These are phyloP conservation scores for Ictidomys tridecemlineatus DNA, from an alignment of 2,113 vertebrate species.

Conservation along the genomic window DNA sequence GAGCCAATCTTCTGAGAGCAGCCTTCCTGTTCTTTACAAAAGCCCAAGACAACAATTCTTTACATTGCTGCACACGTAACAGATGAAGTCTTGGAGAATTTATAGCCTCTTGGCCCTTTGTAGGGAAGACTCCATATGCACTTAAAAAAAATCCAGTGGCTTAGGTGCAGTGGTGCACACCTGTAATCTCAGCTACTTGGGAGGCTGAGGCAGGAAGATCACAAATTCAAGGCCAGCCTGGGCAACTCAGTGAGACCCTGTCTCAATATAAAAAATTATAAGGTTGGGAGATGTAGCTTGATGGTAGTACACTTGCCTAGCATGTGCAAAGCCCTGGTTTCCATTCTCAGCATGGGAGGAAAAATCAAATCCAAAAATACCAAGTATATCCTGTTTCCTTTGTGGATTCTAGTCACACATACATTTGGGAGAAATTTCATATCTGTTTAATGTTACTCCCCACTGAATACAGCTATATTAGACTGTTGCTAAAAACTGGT, in stretches of 20 bases:
- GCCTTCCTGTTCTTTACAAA: background rate
- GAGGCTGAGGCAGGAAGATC: background rate
- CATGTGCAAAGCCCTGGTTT: background rate
- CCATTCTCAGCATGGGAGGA: too few species aligned
- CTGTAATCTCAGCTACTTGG: background rate
- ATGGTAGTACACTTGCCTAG: background rate
- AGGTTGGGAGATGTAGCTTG: background rate
- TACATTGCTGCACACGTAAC: background rate
- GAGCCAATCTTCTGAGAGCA: slow-evolving; percentile 14
- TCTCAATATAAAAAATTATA: background rate
- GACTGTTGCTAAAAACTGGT: background rate
- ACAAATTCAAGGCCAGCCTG: background rate
- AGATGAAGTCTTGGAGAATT: background rate
- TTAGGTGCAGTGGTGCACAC: background rate
- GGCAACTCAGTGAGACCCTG: background rate
- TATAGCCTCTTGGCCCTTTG: background rate
- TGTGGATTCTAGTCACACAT: slow-evolving; percentile 54
- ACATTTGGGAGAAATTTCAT: slow-evolving; percentile 21
- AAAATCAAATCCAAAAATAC: too few species aligned
- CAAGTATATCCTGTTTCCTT: slow-evolving; percentile 15
- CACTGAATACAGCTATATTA: background rate
- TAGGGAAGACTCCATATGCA: background rate
- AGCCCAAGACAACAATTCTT: background rate
- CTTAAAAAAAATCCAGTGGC: background rate
- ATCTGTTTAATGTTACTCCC: background rate